phyloP scores from a whole-genome alignment of 2,113 vertebrate species.

The Tragelaphus strepsiceros region DNA sequence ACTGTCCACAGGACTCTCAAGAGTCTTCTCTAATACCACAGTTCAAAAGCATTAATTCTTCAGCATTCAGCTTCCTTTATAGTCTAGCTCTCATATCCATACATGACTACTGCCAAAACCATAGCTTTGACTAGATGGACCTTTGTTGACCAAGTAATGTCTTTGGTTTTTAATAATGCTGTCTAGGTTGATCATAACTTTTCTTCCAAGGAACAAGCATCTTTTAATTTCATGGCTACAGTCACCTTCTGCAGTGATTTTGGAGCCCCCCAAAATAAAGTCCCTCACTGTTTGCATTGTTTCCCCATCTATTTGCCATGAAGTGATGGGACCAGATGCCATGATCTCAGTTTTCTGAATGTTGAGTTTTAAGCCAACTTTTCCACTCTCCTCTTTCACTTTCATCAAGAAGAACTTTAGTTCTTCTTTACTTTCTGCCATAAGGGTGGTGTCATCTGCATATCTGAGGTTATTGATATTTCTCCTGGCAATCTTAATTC shows the following conservation, averaged over 20 bases:
- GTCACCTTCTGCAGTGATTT: not conserved
- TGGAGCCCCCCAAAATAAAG: not conserved
- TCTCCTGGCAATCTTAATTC: not conserved
- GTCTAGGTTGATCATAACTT: not conserved
- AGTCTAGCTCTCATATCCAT: not conserved
- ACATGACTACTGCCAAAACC: not conserved
- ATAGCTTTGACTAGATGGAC: not conserved
- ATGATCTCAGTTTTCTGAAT: not conserved
- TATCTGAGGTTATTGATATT: not conserved
- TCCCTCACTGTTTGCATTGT: not conserved
- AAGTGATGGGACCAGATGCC: not conserved
- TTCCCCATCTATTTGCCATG: not conserved
- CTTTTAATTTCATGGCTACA: not conserved
- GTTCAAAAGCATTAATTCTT: not conserved
- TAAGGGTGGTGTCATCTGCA: not conserved
- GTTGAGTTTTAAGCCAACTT: not conserved
- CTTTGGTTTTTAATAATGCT: not conserved
- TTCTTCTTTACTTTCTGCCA: not conserved
- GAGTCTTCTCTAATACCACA: not conserved
- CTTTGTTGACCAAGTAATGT: not conserved
- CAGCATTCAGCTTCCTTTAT: not conserved
- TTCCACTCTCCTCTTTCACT: not conserved
- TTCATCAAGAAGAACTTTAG: not conserved
- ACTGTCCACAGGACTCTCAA: not conserved
- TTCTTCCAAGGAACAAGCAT: not conserved